These are phyloP conservation scores for Drosophila flavopinicola DNA, from an alignment of 2,888 invertebrate genomes.

Conservation along the genomic window DNA sequence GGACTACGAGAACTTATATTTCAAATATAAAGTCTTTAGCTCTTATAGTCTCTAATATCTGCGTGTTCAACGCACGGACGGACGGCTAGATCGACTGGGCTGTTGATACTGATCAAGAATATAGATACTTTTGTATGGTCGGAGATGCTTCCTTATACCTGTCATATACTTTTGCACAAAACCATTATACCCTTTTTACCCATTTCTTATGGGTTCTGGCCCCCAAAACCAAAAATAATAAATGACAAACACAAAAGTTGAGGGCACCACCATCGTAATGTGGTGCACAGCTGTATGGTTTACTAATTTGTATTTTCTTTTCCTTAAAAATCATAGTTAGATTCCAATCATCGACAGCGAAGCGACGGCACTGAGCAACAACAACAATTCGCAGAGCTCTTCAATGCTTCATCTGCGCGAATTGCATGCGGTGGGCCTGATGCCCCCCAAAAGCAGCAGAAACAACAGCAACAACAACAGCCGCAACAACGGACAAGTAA, in stretches of 20 bases:
- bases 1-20: too few species aligned
- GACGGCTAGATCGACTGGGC: too few species aligned
- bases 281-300: not conserved
- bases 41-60: too few species aligned
- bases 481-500: conserved; percentile 58
- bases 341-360: conserved; percentile 68
- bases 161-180: too few species aligned
- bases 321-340: conserved; percentile 30
- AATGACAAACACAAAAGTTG: conserved; percentile 9
- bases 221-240: not conserved
- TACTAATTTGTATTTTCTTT: conserved; percentile 44
- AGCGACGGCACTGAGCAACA: conserved; percentile 71
- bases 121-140: too few species aligned
- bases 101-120: too few species aligned
- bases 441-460: conserved; percentile 71
- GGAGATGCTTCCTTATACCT: too few species aligned
- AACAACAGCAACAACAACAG: conserved; percentile 47
- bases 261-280: not conserved
- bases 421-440: conserved; percentile 82
- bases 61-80: too few species aligned
- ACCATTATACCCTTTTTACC: too few species aligned
- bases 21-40: too few species aligned
- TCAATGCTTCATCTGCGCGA: conserved; percentile 79
- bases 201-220: too few species aligned
- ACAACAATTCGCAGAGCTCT: conserved; percentile 64